Percentiles rank a stretch among this genome's conserved stretches.
Evolutionary conservation across 1,140 invertebrate species (phyloP).

Genomic region (Zaprionus ornatus): DNA sequence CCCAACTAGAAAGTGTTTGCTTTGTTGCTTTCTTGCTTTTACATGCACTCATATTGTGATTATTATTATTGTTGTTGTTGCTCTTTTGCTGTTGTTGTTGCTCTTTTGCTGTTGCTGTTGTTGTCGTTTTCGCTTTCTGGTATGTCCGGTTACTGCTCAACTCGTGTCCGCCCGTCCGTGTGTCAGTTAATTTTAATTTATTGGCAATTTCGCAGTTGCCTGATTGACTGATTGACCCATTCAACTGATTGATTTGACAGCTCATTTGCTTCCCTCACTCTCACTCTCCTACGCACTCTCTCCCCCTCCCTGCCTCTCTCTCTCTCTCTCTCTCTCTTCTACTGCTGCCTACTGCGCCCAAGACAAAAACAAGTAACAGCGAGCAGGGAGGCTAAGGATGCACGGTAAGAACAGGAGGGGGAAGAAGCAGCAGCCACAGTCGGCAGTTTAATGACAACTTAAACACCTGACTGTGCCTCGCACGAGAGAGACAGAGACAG

Average conservation of each 20-base stretch:
- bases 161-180: neutral
- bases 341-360: neutral
- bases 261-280: neutral
- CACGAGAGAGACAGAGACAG: too few species aligned
- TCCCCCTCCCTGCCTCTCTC: too few species aligned
- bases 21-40: constrained; percentile 18
- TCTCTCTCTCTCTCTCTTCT: neutral
- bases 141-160: constrained; percentile 14
- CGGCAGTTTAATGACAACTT: constrained; percentile 61
- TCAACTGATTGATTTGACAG: constrained; percentile 38
- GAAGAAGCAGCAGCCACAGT: constrained; percentile 29
- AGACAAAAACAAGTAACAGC: constrained; percentile 18
- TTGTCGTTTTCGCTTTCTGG: constrained; percentile 47
- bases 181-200: constrained; percentile 43
- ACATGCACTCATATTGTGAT: constrained; percentile 3
- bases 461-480: constrained; percentile 33
- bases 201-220: constrained; percentile 33
- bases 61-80: neutral
- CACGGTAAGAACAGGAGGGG: neutral
- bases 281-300: neutral
- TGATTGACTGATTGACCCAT: constrained; percentile 29
- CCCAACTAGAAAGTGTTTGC: constrained; percentile 50
- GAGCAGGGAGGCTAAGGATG: neutral
- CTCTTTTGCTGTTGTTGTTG: constrained; percentile 12
- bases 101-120: constrained; percentile 40